phyloP scores from a whole-genome alignment of 2,797 vertebrate species.

The Melanogrammus aeglefinus region DNA sequence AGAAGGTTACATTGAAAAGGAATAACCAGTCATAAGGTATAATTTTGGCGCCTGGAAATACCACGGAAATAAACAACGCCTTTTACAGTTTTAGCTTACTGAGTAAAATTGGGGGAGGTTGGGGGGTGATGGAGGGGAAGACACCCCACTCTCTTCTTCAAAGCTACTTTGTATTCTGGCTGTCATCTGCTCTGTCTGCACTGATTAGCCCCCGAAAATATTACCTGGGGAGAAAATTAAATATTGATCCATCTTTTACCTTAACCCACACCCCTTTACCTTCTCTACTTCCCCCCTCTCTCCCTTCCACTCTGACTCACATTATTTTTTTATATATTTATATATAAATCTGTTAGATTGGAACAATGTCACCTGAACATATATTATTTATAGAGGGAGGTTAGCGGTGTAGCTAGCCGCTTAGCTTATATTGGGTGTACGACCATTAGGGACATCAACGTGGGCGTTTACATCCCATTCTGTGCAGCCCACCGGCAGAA shows the following conservation, averaged over 20 bases:
- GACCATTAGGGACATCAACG: no score
- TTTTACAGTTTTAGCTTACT: no score
- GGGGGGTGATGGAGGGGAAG: slow-evolving; percentile 5
- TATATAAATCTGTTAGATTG: slow-evolving; percentile 12
- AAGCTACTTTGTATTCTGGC: slow-evolving; percentile 72
- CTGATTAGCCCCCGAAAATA: slow-evolving; percentile 76
- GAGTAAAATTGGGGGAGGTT: no score
- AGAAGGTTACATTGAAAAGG: no score
- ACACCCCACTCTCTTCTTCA: slow-evolving; percentile 33
- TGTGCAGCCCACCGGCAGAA: no score
- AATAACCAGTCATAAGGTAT: no score
- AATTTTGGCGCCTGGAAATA: no score
- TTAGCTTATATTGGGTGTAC: no score
- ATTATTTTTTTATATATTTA: slow-evolving; percentile 23
- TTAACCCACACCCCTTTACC: slow-evolving; percentile 40
- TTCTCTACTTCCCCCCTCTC: slow-evolving; percentile 15
- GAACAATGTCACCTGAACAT: neutral
- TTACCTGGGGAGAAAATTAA: slow-evolving; percentile 80
- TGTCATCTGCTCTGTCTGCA: slow-evolving; percentile 72
- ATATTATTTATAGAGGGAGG: neutral
- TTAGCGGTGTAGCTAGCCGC: neutral
- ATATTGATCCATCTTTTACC: slow-evolving; percentile 80
- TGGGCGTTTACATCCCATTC: no score
- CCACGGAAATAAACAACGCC: no score
- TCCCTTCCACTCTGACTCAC: slow-evolving; percentile 7